Evolutionary conservation across 2,888 invertebrate genomes (phyloP), one percentile per base, ranked within the genome.

Genomic region (Papilio protenor): DNA sequence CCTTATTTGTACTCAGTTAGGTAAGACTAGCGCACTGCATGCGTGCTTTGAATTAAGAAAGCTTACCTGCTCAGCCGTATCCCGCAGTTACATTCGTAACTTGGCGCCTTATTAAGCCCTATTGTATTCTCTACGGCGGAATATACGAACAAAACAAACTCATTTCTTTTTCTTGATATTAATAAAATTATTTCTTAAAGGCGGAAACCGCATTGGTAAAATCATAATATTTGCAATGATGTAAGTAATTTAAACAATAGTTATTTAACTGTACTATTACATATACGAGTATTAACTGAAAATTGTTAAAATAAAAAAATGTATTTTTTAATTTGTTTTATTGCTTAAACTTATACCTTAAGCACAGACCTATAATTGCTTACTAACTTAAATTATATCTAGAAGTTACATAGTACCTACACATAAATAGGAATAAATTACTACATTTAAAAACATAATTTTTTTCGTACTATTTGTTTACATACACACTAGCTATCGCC

Each of bases 31-130:
- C 87, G 86, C 85, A 83, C 87, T 87, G 88, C 87, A 89, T 85
- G 84, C 93, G 93, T 93, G 93, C 85, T 87, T 80, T 81, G 93
- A 92, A 93, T 93, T 87, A 83, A 82, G 88, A 91, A 92, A 91
- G 87, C 87, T 87, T 87, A 86, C 87, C 85, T 90, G 88, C 23
- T 88, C 89, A 82, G 81, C 84, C 88, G 88, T 86, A 87, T 87
- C 87, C 85, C 86, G 66, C 66, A 69, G 66, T 88, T 92, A 92
- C 92, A 92, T 92, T 69, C 45, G 90, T 90, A 89, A 86, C 88
- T 87, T 86, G 81, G 84, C 73, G 57, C 66, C 57, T 72, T 72
- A 75, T 64, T 77, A 73, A 75, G 76, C 78, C 55, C 27, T 70
- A 64, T 61, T 74, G 73, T 73, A 75, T 78, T 66, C 64, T 61